Conservation (phyloP, 2,888 invertebrate species). For the Tetrapedia diversipes region DNA sequence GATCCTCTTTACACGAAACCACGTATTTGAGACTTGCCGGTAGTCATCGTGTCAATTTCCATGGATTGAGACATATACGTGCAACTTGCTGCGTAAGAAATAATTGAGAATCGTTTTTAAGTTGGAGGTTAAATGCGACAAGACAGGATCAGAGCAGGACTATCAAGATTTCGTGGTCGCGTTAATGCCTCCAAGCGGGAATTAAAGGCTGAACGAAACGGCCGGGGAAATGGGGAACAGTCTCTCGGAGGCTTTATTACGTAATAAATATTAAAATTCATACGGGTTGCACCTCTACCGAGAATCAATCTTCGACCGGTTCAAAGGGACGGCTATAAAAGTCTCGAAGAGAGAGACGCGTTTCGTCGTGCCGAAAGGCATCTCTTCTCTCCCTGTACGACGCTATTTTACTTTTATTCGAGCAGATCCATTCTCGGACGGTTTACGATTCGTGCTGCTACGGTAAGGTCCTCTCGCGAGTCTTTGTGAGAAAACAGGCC, state of each 20-base stretch:
- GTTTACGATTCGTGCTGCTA: constrained; percentile 54
- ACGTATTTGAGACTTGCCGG: neutral
- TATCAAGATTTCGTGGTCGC: constrained; percentile 24
- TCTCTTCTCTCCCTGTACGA: constrained; percentile 28
- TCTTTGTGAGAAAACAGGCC: constrained; percentile 18
- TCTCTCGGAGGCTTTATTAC: constrained; percentile 62
- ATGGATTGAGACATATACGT: neutral
- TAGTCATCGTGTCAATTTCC: neutral
- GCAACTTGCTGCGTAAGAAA: neutral
- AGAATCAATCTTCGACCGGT: constrained; percentile 69
- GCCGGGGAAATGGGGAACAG: constrained; percentile 32
- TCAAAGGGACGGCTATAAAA: constrained; percentile 71
- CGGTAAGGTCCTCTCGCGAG: neutral
- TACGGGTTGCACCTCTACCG: constrained; percentile 68
- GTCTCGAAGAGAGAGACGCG: constrained; percentile 45
- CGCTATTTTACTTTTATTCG: constrained; percentile 67
- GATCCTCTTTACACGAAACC: neutral
- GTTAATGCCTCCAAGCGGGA: constrained; percentile 23
- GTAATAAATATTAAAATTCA: constrained; percentile 73
- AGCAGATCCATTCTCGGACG: constrained; percentile 56
- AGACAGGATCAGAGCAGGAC: too few relatives aligned
- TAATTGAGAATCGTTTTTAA: neutral
- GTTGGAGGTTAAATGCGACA: too few relatives aligned
- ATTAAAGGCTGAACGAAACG: constrained; percentile 37
- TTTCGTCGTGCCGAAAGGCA: constrained; percentile 49